Evolutionary conservation across 2,888 invertebrate species (phyloP).

Genomic region (Callimorpha dominula): DNA sequence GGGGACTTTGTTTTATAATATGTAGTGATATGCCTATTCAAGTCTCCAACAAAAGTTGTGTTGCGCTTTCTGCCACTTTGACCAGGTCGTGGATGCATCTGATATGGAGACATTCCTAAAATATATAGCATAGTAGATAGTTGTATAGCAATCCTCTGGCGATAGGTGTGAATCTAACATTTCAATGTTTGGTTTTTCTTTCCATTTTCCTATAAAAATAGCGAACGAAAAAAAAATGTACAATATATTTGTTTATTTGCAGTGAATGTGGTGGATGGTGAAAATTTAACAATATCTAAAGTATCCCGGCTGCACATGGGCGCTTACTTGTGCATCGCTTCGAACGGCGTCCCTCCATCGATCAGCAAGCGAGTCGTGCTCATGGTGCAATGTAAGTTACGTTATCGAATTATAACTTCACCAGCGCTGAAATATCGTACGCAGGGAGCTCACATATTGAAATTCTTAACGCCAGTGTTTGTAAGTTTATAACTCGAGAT

Average conservation of each 20-base stretch:
- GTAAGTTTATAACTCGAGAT: background rate
- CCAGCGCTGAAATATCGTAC: background rate
- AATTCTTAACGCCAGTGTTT: background rate
- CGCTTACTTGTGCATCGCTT: slow-evolving; percentile 96
- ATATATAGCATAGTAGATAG: too few species aligned
- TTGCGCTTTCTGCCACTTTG: too few species aligned
- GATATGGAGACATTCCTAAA: too few species aligned
- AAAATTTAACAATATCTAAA: slow-evolving; percentile 94
- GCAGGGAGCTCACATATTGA: background rate
- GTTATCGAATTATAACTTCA: slow-evolving; percentile 16
- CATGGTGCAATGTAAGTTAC: slow-evolving; percentile 93
- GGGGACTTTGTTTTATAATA: too few species aligned
- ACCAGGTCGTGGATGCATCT: too few species aligned
- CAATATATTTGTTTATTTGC: slow-evolving; percentile 64
- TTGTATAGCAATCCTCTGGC: too few species aligned
- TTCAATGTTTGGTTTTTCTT: background rate
- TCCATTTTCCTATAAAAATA: background rate
- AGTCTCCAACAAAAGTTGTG: too few species aligned
- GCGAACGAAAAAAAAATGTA: slow-evolving; percentile 1
- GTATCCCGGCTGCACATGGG: slow-evolving; percentile 97
- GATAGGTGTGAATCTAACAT: too few species aligned
- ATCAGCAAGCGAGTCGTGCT: slow-evolving; percentile 94
- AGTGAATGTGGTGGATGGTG: slow-evolving; percentile 96
- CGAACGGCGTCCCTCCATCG: slow-evolving; percentile 96
- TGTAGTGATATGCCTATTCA: too few species aligned